Base-by-base conservation (phyloP, 2,888 invertebrate genomes). In the Leucoma salicis region DNA sequence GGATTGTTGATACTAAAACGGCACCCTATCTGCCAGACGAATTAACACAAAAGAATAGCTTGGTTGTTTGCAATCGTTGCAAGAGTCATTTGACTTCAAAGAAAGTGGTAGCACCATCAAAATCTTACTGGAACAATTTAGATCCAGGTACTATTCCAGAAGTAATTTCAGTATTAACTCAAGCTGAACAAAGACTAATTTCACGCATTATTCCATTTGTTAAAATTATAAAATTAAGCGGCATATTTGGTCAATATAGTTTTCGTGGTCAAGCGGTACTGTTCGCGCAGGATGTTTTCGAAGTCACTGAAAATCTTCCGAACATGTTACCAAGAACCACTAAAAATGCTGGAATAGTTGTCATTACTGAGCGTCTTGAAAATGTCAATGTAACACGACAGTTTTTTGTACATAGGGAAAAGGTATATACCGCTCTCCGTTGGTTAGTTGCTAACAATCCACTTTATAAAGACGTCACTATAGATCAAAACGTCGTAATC, bases 111-210 rank as follows among this genome's bases (percentile, higher is more conserved):
- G 32, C 50, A 41, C 56, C 55, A 46, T 31, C 53, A 31, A 58
- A 54, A 43, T 35, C 57, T 40, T 57, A 47, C 32, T 60, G 58
- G 57, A 63, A 60, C 36, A 53, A 56, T 53, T 28, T 60, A 36
- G 54, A 56, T 29, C 54, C 58, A 48, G 57, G 54, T 36, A 24
- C 41, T 25, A 51, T 58, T 18, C 54, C 57, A 45, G 44, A 57
- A 1, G 57, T 44, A 2, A 50, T 62, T 36, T 24, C 35, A 37
- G 16, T 13, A 24, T 42, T 56, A 34, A 34, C 59, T 25, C 54
- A 56, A 28, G 38, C 54, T 1, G 57, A 57, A 14, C 53, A 57
- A 47, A 35, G 58, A 10, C 39, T 57, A 18, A 21, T 57, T 8
- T 53, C 39, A 11, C 37, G 53, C 29, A 57, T 57, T 31, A 48